phyloP scores from a whole-genome alignment of 1,140 invertebrate genomes.

The Venturia canescens region DNA sequence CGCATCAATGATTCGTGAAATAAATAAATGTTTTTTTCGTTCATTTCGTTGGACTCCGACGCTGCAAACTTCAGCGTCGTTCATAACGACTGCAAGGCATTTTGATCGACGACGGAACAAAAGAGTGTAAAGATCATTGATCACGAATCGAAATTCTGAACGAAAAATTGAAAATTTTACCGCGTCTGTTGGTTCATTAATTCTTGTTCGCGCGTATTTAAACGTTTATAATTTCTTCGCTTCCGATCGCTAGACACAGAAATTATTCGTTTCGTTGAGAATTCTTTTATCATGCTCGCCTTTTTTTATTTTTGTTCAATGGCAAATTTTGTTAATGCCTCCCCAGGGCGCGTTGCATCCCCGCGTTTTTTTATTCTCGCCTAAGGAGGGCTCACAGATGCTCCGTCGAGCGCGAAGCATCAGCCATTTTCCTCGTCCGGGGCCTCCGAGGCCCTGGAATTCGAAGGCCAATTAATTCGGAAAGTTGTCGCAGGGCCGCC shows the following conservation, averaged over 20 bases:
- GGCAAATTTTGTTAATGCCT: conserved; percentile 28
- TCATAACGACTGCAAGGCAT: too few species aligned
- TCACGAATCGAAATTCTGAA: too few species aligned
- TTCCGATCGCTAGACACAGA: too few species aligned
- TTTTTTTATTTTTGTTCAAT: neutral
- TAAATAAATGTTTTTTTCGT: too few species aligned
- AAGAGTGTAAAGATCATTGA: too few species aligned
- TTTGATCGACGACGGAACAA: too few species aligned
- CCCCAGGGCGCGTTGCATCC: neutral
- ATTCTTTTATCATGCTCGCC: neutral
- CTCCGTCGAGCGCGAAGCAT: conserved; percentile 19
- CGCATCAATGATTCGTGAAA: neutral
- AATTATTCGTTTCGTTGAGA: neutral
- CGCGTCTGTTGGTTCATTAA: too few species aligned
- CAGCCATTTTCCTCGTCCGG: conserved; percentile 48
- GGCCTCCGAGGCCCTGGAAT: conserved; percentile 46
- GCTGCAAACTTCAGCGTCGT: too few species aligned
- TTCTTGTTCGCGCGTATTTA: too few species aligned
- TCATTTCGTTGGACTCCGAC: too few species aligned
- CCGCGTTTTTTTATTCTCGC: conserved; percentile 26
- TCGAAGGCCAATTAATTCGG: conserved; percentile 54
- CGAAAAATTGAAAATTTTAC: too few species aligned
- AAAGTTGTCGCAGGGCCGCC: conserved; percentile 43
- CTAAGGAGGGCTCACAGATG: conserved; percentile 23
- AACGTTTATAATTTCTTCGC: too few species aligned